Evolutionary conservation across 2,113 vertebrate genomes (phyloP).

Genomic region (Puntigrus tetrazona): DNA sequence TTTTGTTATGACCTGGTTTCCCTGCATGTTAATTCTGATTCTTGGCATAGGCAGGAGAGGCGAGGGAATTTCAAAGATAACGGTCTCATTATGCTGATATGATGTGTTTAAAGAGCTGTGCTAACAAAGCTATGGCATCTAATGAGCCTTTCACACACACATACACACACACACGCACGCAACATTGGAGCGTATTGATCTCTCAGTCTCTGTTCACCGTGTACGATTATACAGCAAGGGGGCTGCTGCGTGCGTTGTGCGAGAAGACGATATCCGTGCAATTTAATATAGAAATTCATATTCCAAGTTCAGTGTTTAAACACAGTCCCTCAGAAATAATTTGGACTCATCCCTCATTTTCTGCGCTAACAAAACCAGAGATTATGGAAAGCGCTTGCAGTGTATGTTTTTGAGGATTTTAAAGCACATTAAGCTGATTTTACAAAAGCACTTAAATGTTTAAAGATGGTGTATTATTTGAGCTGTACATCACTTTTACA

Average conservation of each 20-base stretch:
- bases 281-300: not conserved
- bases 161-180: not conserved
- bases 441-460: not conserved
- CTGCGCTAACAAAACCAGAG: not conserved
- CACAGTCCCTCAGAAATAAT: not conserved
- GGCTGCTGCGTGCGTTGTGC: not conserved
- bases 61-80: constrained; percentile 71
- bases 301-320: not conserved
- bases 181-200: constrained; percentile 6
- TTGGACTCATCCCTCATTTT: not conserved
- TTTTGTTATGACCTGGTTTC: constrained; percentile 70
- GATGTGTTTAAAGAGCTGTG: constrained; percentile 65
- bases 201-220: not conserved
- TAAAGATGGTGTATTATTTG: not conserved
- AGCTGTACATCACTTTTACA: not conserved
- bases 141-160: constrained; percentile 34
- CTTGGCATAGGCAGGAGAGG: constrained; percentile 48
- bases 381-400: not conserved
- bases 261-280: not conserved
- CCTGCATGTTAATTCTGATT: constrained; percentile 69
- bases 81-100: constrained; percentile 65
- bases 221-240: not conserved
- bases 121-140: constrained; percentile 57
- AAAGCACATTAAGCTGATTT: not conserved
- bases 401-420: not conserved